Evolutionary conservation across 2,113 vertebrate genomes (phyloP).

Genomic region (Notarius lentiginosus): DNA sequence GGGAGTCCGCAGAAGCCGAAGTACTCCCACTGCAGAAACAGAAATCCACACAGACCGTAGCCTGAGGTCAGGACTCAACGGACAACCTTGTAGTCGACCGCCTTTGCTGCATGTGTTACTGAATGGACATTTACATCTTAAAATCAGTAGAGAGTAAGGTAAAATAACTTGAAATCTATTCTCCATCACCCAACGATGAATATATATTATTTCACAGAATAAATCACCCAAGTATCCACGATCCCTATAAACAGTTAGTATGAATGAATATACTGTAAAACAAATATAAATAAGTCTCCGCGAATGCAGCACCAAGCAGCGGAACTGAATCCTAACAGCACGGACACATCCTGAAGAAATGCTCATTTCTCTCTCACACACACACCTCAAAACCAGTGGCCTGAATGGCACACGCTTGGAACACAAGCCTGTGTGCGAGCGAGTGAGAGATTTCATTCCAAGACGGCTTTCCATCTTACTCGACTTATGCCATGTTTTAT

Average conservation of each 20-base stretch:
- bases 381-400: not conserved
- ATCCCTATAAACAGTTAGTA: not conserved
- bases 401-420: not conserved
- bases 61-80: too few relatives aligned
- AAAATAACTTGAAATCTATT: not conserved
- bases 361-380: not conserved
- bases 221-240: not conserved
- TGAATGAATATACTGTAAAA: not conserved
- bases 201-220: not conserved
- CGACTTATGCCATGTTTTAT: not conserved
- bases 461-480: not conserved
- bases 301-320: not conserved
- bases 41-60: too few relatives aligned
- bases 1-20: not conserved
- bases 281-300: not conserved
- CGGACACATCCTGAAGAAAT: not conserved
- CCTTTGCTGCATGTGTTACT: not conserved
- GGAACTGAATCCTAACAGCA: not conserved
- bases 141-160: not conserved
- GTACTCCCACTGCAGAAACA: not conserved
- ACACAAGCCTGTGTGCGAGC: not conserved
- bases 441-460: not conserved
- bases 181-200: not conserved
- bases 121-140: not conserved
- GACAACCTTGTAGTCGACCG: too few relatives aligned